These are phyloP conservation scores for Paraplagusia blochii DNA, from an alignment of 2,113 vertebrate genomes.

Conservation along the genomic window DNA sequence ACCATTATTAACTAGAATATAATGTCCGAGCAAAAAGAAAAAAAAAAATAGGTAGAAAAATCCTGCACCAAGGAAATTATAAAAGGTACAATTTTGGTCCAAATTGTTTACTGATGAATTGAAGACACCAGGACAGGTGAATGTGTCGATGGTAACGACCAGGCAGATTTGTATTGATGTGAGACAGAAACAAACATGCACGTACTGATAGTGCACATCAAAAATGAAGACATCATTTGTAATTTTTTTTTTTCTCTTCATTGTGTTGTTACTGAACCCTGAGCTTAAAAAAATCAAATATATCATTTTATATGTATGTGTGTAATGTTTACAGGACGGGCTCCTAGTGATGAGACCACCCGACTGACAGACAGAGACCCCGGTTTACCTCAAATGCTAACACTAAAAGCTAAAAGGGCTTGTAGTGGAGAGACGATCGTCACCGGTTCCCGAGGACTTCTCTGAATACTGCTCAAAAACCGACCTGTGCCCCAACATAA, in stretches of 20 bases:
- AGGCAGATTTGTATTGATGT: constrained; percentile 21
- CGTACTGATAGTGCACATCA: constrained; percentile 42
- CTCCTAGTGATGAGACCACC: constrained; percentile 46
- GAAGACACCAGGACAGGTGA: constrained; percentile 2
- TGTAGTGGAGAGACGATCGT: constrained; percentile 38
- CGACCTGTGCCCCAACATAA: constrained; percentile 54
- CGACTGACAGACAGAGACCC: constrained; percentile 21
- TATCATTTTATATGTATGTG: constrained; percentile 30
- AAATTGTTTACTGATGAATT: constrained; percentile 24
- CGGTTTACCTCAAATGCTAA: constrained; percentile 62
- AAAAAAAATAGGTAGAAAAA: too few relatives aligned
- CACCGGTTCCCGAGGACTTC: constrained; percentile 52
- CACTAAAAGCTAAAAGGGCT: constrained; percentile 11
- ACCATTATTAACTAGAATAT: too few relatives aligned
- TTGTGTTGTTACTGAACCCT: constrained; percentile 72
- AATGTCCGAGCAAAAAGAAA: too few relatives aligned
- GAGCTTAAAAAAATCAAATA: constrained; percentile 69
- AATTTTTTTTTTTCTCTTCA: constrained; percentile 58
- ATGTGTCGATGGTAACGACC: constrained; percentile 24
- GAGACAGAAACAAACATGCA: constrained; percentile 36
- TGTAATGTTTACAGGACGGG: constrained; percentile 30
- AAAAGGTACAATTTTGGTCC: constrained; percentile 62
- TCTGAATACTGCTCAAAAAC: constrained; percentile 42
- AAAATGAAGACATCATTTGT: constrained; percentile 70
- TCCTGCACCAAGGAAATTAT: too few relatives aligned